A percentile compares a stretch with the other conserved stretches of the same genome.
Conservation (phyloP, 2,888 invertebrate species). For the Liposcelis brunnea region DNA sequence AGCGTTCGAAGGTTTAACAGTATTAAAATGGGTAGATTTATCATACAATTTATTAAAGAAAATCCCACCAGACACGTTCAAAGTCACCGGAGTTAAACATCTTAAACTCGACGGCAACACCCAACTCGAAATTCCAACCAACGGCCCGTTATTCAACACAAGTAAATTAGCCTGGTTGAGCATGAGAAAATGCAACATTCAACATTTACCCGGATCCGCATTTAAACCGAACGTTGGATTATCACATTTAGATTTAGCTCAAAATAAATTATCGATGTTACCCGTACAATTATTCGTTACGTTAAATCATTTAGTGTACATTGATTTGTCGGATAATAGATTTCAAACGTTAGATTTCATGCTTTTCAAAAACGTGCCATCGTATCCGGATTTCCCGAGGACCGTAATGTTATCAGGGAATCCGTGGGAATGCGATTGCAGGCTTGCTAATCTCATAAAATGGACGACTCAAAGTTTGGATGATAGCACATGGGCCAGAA, state of each 20-base stretch:
- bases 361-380: background rate
- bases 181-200: background rate
- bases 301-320: background rate
- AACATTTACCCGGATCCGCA: conserved; percentile 1
- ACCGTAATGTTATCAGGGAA: background rate
- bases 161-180: background rate
- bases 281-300: background rate
- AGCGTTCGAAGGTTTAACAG: background rate
- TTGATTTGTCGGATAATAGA: background rate
- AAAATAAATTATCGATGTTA: background rate
- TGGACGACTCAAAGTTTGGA: background rate
- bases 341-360: background rate
- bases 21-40: background rate
- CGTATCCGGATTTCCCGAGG: background rate
- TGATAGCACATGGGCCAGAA: background rate
- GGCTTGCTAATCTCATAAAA: background rate
- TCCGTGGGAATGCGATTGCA: conserved; percentile 3
- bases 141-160: conserved; percentile 1
- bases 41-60: background rate
- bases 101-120: background rate
- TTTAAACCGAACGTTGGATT: background rate
- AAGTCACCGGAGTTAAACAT: background rate
- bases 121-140: background rate
- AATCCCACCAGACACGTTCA: background rate
- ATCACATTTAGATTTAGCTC: background rate